Base-by-base conservation (phyloP, 2,113 vertebrate species). In the Ceyx cyanopectus region DNA sequence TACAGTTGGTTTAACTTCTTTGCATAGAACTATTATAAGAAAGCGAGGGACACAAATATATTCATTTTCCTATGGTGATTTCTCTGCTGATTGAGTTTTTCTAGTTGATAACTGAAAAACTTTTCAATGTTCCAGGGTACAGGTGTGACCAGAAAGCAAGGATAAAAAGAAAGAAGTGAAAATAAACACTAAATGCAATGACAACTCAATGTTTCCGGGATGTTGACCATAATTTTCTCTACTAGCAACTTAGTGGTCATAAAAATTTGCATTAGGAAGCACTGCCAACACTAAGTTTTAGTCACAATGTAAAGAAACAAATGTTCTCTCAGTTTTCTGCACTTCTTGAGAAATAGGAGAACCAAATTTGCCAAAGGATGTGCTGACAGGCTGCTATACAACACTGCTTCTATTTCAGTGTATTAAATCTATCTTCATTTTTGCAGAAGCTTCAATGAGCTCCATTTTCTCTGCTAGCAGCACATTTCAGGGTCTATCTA, bases 301-400 rank as follows among this genome's bases (percentile, higher is more conserved):
- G 16, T 14, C 46, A 4, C 46, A 14, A 12, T 0, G 0, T 7
- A 65, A 46, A 41, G 51, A 19, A 58, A 7, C 9, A 6, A 56
- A 7, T 0, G 11, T 12, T 23, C 34, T 14, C 12, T 46, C 16
- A 1, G 26, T 58, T 58, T 24, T 30, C 14, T 4, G 1, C 14
- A 0, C 9, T 48, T 34, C 23, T 12, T 4, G 43, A 67, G 32
- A 23, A 14, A 7, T 12, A 32, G 23, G 26, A 27, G 8, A 12
- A 13, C 29, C 14, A 20, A 6, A 30, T 9, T 43, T 29, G 20
- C 16, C 60, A 11, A 1, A 1, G 26, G 22, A 51, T 0, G 0
- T 3, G 14, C 21, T 7, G 40, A 26, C 23, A 14, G 21, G 5
- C 2, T 5, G 27, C 58, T 14, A 11, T 14, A 11, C 9, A 20